These are phyloP conservation scores for Liasis olivaceus DNA, from an alignment of 2,797 vertebrate genomes.

Conservation along the genomic window DNA sequence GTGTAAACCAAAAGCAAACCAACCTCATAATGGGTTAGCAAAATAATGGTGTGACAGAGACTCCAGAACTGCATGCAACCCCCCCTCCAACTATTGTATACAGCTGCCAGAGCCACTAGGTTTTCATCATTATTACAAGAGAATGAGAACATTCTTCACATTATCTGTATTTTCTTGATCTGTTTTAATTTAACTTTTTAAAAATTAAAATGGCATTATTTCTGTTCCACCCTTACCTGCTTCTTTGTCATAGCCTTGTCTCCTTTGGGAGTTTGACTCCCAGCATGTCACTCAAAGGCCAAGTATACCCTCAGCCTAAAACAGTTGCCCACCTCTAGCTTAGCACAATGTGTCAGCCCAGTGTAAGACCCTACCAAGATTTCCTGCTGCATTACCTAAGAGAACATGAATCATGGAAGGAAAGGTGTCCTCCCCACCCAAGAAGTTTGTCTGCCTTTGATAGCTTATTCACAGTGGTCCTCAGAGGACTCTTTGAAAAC, in stretches of 20 bases:
- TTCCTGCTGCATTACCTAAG: background rate
- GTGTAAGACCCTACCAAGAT: background rate
- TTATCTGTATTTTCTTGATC: background rate
- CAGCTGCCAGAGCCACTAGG: background rate
- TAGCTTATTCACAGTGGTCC: background rate
- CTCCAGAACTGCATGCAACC: background rate
- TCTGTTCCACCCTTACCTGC: background rate
- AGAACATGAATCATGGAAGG: background rate
- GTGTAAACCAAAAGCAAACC: background rate
- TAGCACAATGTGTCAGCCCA: background rate
- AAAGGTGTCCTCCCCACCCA: background rate
- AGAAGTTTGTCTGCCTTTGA: background rate
- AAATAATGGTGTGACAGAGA: background rate
- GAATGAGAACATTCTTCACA: background rate
- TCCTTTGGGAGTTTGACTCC: background rate
- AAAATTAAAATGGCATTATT: too few relatives aligned
- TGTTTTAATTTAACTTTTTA: background rate
- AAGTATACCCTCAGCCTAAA: background rate
- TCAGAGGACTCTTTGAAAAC: background rate
- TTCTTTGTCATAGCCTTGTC: background rate
- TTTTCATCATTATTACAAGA: background rate
- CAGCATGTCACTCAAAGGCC: background rate
- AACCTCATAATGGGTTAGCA: background rate
- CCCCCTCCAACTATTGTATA: background rate
- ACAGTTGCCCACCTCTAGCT: background rate